Base-by-base conservation (phyloP, 1,140 invertebrate species). In the Bacillus rossius region DNA sequence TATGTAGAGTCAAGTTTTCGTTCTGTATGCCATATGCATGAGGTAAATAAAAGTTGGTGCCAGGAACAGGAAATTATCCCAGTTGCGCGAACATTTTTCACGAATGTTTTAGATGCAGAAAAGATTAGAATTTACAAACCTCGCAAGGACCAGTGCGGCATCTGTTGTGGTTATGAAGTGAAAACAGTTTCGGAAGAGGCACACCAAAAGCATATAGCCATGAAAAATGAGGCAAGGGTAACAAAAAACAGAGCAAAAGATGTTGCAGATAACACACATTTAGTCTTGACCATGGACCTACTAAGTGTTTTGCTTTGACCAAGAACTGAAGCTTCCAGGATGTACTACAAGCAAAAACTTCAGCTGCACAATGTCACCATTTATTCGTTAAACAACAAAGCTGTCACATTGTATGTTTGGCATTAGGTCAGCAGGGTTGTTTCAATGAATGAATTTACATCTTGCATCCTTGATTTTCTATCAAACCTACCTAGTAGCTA, bases 61-160 rank as follows among this genome's bases (percentile, higher is more conserved):
- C 29, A 34, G 29, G 29, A 34, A 34, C 4, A 7, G 29, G 29
- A 34, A 34, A 34, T 34, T 34, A 34, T 34, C 29, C 55, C 49
- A 20, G 34, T 43, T 17, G 41, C 13, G 48, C 17, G 54, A 60
- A 23, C 10, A 43, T 55, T 55, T 64, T 34, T 50, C 13, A 26
- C 43, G 23, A 17, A 26, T 14, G 14, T 23, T 63, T 23, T 38
- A 22, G 48, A 64, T 61, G 29, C 53, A 20, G 8, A 8, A 25
- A 61, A 42, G 16, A 22, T 51, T 26, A 14, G 41, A 13, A 20
- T 23, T n/a, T 1, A 50, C 54, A 57, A 64, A 25, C 73, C 71
- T 8, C 67, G 65, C 60, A 75, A 74, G 64, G 71, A 73, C 63
- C 60, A 65, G 20, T 74, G 71, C 57, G 68, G 73, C 23, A 54